These are phyloP conservation scores for Crypturellus undulatus DNA, from an alignment of 2,113 vertebrate species.

Conservation along the genomic window DNA sequence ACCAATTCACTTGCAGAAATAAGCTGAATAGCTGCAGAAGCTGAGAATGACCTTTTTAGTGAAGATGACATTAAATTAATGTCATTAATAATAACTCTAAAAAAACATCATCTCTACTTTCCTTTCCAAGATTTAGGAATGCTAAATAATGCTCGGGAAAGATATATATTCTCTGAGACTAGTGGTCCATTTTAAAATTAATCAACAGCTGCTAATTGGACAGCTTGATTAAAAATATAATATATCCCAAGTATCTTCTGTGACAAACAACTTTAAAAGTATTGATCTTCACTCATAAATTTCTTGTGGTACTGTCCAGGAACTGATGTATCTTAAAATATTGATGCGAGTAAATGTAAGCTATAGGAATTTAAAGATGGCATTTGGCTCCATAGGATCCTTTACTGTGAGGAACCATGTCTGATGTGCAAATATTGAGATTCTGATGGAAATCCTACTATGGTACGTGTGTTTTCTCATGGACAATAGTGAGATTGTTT, in stretches of 20 bases:
- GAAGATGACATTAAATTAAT: not conserved
- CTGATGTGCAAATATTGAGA: too few relatives aligned
- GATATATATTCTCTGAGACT: not conserved
- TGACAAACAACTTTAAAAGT: not conserved
- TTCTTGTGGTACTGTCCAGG: not conserved
- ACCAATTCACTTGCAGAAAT: slow-evolving; percentile 10
- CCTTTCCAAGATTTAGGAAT: not conserved
- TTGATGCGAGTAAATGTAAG: too few relatives aligned
- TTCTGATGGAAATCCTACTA: too few relatives aligned
- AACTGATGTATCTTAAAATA: not conserved
- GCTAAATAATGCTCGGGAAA: not conserved
- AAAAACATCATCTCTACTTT: not conserved
- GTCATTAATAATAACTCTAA: not conserved
- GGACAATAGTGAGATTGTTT: too few relatives aligned
- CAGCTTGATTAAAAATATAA: not conserved
- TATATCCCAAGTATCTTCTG: not conserved
- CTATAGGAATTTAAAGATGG: not conserved
- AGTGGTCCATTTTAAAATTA: not conserved
- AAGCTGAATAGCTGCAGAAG: not conserved
- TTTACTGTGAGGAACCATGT: not conserved
- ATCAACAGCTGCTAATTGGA: not conserved
- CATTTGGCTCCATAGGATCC: not conserved
- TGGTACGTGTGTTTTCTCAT: too few relatives aligned
- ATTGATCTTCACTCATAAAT: not conserved
- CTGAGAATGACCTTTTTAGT: not conserved